phyloP scores from a whole-genome alignment of 2,113 vertebrate genomes.

The Limanda limanda region DNA sequence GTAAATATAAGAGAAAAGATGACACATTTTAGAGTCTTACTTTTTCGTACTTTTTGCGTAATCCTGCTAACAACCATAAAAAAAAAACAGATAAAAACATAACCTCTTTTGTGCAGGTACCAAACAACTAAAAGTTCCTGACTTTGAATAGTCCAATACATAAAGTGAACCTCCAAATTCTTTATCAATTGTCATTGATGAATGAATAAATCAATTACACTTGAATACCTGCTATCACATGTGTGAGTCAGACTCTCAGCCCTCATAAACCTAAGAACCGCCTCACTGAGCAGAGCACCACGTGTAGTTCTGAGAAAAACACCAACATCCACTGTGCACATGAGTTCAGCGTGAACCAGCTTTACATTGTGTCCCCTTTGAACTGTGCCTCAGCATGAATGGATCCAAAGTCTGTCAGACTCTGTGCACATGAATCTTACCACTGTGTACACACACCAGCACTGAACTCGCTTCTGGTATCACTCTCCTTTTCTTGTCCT shows the following conservation, averaged over 20 bases:
- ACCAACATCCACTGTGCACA: neutral
- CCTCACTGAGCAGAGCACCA: neutral
- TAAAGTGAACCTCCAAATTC: too few species aligned
- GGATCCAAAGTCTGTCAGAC: neutral
- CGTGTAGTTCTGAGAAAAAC: neutral
- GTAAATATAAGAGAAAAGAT: too few species aligned
- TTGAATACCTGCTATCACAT: neutral
- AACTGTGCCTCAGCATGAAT: neutral
- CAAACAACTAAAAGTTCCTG: too few species aligned
- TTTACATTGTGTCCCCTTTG: neutral
- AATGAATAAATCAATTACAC: neutral
- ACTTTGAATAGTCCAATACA: too few species aligned
- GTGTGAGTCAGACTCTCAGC: neutral
- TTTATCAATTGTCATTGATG: too few species aligned
- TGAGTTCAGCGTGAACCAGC: neutral
- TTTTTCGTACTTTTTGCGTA: too few species aligned
- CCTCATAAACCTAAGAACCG: neutral
- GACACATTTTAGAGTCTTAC: too few species aligned
- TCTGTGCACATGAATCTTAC: neutral
- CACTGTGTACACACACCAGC: neutral
- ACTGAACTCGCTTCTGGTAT: neutral
- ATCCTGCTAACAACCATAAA: too few species aligned
- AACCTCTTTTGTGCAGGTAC: too few species aligned
- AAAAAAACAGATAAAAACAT: too few species aligned
- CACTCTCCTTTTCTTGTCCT: neutral